These are phyloP conservation scores for Orussus abietinus DNA, from an alignment of 1,140 invertebrate genomes.

Conservation along the genomic window DNA sequence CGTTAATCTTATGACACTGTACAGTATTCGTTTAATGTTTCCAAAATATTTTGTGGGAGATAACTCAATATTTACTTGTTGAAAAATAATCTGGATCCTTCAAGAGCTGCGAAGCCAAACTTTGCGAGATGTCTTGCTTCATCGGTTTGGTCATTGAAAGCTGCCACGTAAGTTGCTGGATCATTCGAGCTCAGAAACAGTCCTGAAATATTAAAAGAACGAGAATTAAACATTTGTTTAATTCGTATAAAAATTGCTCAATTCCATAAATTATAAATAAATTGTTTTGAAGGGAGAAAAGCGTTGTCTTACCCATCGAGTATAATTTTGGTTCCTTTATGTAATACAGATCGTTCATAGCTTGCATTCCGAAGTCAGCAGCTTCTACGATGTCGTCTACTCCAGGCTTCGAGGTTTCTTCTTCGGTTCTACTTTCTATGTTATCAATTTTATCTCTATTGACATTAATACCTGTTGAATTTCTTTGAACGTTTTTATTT, in stretches of 20 bases:
- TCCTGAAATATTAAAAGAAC: constrained; percentile 50
- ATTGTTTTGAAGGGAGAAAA: constrained; percentile 3
- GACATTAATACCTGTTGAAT: neutral
- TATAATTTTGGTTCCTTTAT: constrained; percentile 67
- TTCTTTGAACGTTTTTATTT: too few relatives aligned
- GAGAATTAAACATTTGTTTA: neutral
- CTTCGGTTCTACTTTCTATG: constrained; percentile 6
- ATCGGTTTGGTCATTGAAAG: constrained; percentile 67
- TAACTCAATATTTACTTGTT: constrained; percentile 38
- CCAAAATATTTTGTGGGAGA: too few relatives aligned
- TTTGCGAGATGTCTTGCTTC: constrained; percentile 61
- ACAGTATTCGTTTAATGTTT: too few relatives aligned
- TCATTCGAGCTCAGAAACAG: constrained; percentile 61
- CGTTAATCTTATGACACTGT: constrained; percentile 1
- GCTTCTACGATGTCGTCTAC: constrained; percentile 58
- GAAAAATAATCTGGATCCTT: constrained; percentile 52
- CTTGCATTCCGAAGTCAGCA: constrained; percentile 61
- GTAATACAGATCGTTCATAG: constrained; percentile 63
- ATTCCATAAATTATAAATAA: constrained; percentile 12
- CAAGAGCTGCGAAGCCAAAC: constrained; percentile 66
- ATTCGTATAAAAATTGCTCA: constrained; percentile 1
- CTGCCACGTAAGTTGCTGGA: constrained; percentile 69
- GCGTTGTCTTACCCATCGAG: constrained; percentile 58
- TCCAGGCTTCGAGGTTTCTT: neutral
- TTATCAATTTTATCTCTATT: neutral